phyloP scores from a whole-genome alignment of 2,113 vertebrate species.

The Meriones unguiculatus region DNA sequence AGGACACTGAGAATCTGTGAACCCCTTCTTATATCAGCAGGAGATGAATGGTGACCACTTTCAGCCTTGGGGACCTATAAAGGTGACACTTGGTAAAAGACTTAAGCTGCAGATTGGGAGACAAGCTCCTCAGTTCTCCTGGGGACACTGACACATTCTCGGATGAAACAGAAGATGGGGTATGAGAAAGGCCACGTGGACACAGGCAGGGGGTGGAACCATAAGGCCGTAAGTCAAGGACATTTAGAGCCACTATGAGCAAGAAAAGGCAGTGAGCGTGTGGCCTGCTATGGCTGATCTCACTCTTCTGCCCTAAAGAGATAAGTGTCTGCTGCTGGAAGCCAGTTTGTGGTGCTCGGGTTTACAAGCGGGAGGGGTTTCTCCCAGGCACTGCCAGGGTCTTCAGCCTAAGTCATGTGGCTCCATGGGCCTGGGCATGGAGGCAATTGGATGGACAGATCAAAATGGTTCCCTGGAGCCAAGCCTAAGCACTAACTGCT shows the following conservation, averaged over 20 bases:
- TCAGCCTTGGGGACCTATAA: neutral
- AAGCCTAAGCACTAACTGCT: neutral
- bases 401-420: neutral
- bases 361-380: neutral
- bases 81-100: neutral
- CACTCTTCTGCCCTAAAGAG: neutral
- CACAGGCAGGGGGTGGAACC: neutral
- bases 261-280: neutral
- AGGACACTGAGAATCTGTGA: neutral
- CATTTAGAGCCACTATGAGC: neutral
- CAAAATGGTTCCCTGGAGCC: neutral
- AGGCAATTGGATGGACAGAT: neutral
- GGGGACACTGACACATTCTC: neutral
- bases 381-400: no score
- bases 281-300: fast-evolving
- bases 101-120: neutral
- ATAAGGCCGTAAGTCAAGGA: fast-evolving
- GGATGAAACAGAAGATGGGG: neutral
- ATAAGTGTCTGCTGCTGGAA: neutral
- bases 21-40: neutral
- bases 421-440: neutral
- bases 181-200: neutral
- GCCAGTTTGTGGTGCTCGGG: no score
- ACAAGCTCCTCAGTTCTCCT: neutral
- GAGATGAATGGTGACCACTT: neutral